phyloP scores from a whole-genome alignment of 1,140 invertebrate species.

The Drosophila athabasca region DNA sequence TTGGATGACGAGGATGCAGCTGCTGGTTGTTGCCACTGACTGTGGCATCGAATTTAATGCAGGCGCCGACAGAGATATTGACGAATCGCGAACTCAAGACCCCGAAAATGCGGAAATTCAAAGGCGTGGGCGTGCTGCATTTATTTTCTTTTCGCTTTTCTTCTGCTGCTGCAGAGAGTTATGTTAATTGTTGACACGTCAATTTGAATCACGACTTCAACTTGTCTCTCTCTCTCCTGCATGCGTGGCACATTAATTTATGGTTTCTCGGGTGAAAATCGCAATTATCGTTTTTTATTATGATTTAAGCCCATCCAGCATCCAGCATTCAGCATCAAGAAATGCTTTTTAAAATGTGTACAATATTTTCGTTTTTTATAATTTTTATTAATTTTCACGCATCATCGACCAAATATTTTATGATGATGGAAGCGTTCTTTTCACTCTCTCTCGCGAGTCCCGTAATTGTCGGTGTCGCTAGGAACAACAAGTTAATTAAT shows the following conservation, averaged over 20 bases:
- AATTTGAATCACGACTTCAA: conserved; percentile 81
- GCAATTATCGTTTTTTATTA: conserved; percentile 81
- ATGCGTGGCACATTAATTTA: conserved; percentile 67
- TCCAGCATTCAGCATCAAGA: conserved; percentile 23
- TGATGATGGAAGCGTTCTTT: conserved; percentile 79
- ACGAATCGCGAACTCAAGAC: conserved; percentile 37
- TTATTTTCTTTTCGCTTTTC: conserved; percentile 10
- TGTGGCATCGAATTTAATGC: conserved; percentile 60
- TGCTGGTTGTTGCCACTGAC: conserved; percentile 57
- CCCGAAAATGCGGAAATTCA: conserved; percentile 70
- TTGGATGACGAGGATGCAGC: conserved; percentile 19
- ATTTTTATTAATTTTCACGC: conserved; percentile 79
- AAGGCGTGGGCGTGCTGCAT: conserved; percentile 50
- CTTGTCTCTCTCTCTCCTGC: conserved; percentile 65
- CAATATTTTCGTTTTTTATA: conserved; percentile 46
- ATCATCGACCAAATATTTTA: conserved; percentile 77
- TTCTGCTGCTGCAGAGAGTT: conserved; percentile 45
- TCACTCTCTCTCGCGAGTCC: conserved; percentile 56
- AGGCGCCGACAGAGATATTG: conserved; percentile 66
- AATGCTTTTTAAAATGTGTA: conserved; percentile 27
- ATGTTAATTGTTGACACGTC: conserved; percentile 77
- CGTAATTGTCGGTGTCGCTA: conserved; percentile 72
- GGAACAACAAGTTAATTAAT: conserved; percentile 81
- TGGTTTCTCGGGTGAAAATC: conserved; percentile 68
- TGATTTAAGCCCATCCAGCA: conserved; percentile 59